Base-by-base conservation (phyloP, 2,888 invertebrate species). In the Salpingus planirostris region DNA sequence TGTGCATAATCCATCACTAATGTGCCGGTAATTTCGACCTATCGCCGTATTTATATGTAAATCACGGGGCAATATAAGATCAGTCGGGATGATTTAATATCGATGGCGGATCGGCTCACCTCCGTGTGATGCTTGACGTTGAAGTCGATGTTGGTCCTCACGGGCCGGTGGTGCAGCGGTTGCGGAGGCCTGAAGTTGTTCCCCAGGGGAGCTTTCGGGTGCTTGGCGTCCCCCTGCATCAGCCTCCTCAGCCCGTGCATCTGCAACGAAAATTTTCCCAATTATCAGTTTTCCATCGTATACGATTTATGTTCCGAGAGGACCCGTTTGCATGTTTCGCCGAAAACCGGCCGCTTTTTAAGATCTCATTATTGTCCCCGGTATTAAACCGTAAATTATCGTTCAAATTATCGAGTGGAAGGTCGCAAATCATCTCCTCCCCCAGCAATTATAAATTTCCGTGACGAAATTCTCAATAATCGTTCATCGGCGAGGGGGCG, bases 81-180 rank as follows among this genome's bases (percentile, higher is more conserved):
- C 31, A 31, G 36, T 36, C 36, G 18, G 18, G 18, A 18, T 6
- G 18, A 18, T 18, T 8, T 18, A 18, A 6, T 18, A 18, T 18
- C 8, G 18, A 18, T 18, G 18, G 8, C 8, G 18, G 18, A 6
- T 18, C 18, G 18, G 18, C 57, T 52, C 57, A 66, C 66, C 46
- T 58, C 58, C 50, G 78, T 79, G 71, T 59, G 58, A 46, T 82
- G 78, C 71, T 78, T 82, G 56, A 80, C 74, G 64, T 83, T 85
- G 68, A 93, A 93, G 70, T 96, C 92, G 65, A 96, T 96, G 70
- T 96, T 96, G 50, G 96, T 96, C 65, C 96, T 74, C 47, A 96
- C 81, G 34, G 93, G 85, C 51, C 96, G 79, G 68, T 93, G 90
- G 67, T 95, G 85, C 41, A 95, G 74, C 31, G 89, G 86, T 67